Conservation (phyloP, 2,113 vertebrate species). For the Cygnus buccinator region DNA sequence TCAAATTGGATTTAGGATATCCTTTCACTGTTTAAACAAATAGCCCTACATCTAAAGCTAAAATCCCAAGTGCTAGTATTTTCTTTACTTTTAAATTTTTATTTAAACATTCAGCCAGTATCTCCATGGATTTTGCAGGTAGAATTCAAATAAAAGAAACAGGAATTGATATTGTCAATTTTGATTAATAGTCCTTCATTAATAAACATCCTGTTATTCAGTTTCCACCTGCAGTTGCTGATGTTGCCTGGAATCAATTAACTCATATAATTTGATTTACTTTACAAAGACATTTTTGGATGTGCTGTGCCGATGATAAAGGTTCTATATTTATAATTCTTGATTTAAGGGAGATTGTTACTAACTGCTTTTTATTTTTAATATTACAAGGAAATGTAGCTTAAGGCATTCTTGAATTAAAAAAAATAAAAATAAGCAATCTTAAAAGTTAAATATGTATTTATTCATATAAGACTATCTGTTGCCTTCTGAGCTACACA, state of each 20-base stretch:
- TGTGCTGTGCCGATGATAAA: conserved; percentile 80
- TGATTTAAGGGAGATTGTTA: conserved; percentile 77
- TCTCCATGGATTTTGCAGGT: conserved; percentile 70
- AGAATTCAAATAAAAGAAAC: conserved; percentile 80
- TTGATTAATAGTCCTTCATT: conserved; percentile 95
- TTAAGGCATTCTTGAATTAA: conserved; percentile 60
- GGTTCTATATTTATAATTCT: conserved; percentile 74
- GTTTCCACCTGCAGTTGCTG: conserved; percentile 92
- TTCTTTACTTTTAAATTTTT: conserved; percentile 43
- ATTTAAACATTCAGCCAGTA: conserved; percentile 64
- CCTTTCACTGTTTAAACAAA: conserved; percentile 87
- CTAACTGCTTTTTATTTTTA: conserved; percentile 75
- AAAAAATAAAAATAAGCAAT: conserved; percentile 23
- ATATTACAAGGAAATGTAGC: conserved; percentile 57
- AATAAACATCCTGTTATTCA: conserved; percentile 96
- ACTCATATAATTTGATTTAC: conserved; percentile 89
- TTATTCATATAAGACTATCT: conserved; percentile 46
- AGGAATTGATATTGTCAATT: conserved; percentile 87
- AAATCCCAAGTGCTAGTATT: conserved; percentile 43
- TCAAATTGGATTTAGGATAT: conserved; percentile 94
- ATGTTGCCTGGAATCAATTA: conserved; percentile 95
- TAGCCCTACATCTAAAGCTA: conserved; percentile 56
- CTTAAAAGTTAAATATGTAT: conserved; percentile 57
- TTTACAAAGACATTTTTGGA: conserved; percentile 84
- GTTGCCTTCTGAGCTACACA: conserved; percentile 41